Conservation (phyloP, 2,888 invertebrate genomes). For the Pseudoips prasinana region DNA sequence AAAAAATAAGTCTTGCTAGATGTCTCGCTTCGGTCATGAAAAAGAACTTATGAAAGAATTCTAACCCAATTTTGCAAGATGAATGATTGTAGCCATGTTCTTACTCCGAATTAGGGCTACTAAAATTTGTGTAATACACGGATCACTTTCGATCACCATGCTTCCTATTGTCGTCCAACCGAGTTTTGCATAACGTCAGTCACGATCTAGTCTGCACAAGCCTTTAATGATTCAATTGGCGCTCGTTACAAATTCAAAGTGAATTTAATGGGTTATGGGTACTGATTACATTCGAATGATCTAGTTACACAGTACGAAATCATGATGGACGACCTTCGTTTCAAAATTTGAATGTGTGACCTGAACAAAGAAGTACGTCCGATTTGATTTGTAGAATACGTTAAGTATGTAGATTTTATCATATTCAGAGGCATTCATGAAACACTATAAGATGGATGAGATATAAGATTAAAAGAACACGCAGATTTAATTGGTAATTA, state of each 20-base stretch:
- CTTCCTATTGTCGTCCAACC: slow-evolving; percentile 57
- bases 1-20: too few relatives aligned
- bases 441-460: not conserved
- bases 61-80: slow-evolving; percentile 1
- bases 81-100: too few relatives aligned
- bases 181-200: slow-evolving; percentile 68
- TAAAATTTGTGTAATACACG: slow-evolving; percentile 37
- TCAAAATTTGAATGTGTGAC: slow-evolving; percentile 57
- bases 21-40: too few relatives aligned
- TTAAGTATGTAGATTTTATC: slow-evolving; percentile 10
- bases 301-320: slow-evolving; percentile 58
- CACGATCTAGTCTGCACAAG: slow-evolving; percentile 58
- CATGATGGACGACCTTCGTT: slow-evolving; percentile 54
- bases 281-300: slow-evolving; percentile 62
- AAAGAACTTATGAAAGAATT: too few relatives aligned
- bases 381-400: slow-evolving; percentile 10
- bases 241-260: slow-evolving; percentile 53
- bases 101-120: slow-evolving; percentile 30
- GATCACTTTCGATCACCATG: slow-evolving; percentile 46
- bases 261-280: slow-evolving; percentile 57
- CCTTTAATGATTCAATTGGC: slow-evolving; percentile 62
- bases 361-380: slow-evolving; percentile 29
- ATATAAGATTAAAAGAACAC: slow-evolving; percentile 6
- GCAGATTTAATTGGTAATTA: slow-evolving; percentile 1
- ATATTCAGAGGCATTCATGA: not conserved